Conservation (phyloP, 1,140 invertebrate genomes). For the Aethina tumida region DNA sequence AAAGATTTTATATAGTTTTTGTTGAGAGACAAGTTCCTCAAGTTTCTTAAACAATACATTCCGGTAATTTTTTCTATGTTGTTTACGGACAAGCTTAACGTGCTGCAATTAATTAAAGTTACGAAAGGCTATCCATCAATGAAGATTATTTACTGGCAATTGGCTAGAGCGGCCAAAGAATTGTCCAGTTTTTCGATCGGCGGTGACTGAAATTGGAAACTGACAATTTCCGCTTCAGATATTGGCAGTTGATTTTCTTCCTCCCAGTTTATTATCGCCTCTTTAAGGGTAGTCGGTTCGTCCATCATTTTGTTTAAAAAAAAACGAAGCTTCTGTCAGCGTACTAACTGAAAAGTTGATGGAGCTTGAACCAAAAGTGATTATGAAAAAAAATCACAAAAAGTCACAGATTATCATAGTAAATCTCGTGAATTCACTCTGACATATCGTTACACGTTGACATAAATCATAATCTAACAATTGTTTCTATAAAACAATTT, state of each 20-base stretch:
- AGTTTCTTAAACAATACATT: neutral
- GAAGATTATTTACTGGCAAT: neutral
- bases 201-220: neutral
- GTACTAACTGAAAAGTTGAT: too few species aligned
- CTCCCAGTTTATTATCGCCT: conserved; percentile 69
- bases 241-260: conserved; percentile 58
- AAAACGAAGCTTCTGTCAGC: too few species aligned
- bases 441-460: too few species aligned
- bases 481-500: too few species aligned
- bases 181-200: conserved; percentile 1
- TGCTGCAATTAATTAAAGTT: neutral
- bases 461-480: too few species aligned
- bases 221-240: neutral
- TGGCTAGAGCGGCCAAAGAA: neutral
- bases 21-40: neutral
- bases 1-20: neutral
- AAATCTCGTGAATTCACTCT: too few species aligned
- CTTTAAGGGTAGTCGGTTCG: conserved; percentile 63
- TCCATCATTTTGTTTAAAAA: too few species aligned
- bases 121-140: neutral
- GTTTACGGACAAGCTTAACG: neutral
- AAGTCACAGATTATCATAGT: too few species aligned
- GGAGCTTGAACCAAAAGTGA: too few species aligned
- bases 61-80: neutral
- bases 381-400: too few species aligned